phyloP scores from a whole-genome alignment of 2,888 invertebrate species.

The Fragum sueziense region DNA sequence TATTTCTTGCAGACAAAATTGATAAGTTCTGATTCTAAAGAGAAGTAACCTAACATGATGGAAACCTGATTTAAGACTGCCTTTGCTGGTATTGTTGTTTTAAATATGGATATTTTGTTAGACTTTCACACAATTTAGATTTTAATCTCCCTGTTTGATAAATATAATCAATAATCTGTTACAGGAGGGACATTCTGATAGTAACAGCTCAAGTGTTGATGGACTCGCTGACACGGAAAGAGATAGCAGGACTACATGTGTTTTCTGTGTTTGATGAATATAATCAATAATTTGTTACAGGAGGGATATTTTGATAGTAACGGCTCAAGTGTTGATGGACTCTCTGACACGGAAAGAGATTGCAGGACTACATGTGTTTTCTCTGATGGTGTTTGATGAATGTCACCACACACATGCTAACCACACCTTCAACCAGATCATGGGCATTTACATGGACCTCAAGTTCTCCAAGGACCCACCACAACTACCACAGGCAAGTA shows the following conservation, averaged over 20 bases:
- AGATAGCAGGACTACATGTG: slow-evolving; percentile 54
- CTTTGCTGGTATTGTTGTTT: too few relatives aligned
- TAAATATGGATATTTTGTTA: too few relatives aligned
- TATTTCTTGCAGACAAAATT: too few relatives aligned
- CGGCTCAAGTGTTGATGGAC: slow-evolving; percentile 81
- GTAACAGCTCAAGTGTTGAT: slow-evolving; percentile 82
- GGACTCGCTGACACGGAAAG: slow-evolving; percentile 66
- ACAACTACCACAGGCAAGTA: slow-evolving; percentile 58
- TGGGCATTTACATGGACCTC: slow-evolving; percentile 75
- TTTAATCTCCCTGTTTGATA: too few relatives aligned
- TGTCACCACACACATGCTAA: slow-evolving; percentile 77
- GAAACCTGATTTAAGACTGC: too few relatives aligned
- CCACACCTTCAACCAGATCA: slow-evolving; percentile 78
- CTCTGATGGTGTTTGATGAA: slow-evolving; percentile 79
- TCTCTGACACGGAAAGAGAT: slow-evolving; percentile 63
- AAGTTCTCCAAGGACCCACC: slow-evolving; percentile 50
- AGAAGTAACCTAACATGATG: too few relatives aligned
- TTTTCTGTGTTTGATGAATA: slow-evolving; percentile 79
- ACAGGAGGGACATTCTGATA: slow-evolving; percentile 76
- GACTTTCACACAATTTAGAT: too few relatives aligned
- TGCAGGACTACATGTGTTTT: slow-evolving; percentile 61
- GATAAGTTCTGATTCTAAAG: too few relatives aligned
- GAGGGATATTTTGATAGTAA: slow-evolving; percentile 79
- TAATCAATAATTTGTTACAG: too few relatives aligned
- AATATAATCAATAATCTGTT: too few relatives aligned